These are phyloP conservation scores for Threskiornis aethiopicus DNA, from an alignment of 2,797 vertebrate species.

Conservation along the genomic window DNA sequence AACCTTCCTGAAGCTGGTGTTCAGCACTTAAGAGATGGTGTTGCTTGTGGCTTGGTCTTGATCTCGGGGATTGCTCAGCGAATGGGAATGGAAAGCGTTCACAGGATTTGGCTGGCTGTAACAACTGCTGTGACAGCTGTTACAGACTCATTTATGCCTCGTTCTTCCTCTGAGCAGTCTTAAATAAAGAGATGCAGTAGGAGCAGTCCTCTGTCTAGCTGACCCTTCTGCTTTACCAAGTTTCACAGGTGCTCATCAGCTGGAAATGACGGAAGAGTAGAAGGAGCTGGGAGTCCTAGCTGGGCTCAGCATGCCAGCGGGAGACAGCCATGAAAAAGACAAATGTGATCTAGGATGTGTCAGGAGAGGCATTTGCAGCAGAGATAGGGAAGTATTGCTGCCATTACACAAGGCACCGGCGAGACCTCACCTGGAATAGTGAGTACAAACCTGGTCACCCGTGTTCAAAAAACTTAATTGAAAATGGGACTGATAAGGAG, in stretches of 20 bases:
- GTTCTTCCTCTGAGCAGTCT: neutral
- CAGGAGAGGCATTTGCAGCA: neutral
- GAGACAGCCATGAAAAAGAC: neutral
- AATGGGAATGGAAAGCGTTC: neutral
- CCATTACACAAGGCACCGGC: neutral
- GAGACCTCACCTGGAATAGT: neutral
- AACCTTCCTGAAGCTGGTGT: neutral
- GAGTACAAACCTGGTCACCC: neutral
- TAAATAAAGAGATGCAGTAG: constrained; percentile 1
- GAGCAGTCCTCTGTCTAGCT: neutral
- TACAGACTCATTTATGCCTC: neutral
- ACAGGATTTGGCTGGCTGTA: neutral
- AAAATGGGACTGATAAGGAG: neutral
- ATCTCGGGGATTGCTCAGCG: neutral
- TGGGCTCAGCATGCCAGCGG: neutral
- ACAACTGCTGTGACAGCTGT: constrained; percentile 1
- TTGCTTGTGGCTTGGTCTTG: neutral
- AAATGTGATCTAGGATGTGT: neutral
- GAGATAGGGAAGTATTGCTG: neutral
- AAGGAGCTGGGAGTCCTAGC: neutral
- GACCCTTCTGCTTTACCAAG: neutral
- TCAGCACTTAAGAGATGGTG: neutral
- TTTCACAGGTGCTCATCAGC: neutral
- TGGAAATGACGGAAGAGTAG: neutral
- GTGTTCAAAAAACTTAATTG: neutral